Base-by-base conservation (phyloP, 2,797 vertebrate genomes). In the Sebastes alutus region DNA sequence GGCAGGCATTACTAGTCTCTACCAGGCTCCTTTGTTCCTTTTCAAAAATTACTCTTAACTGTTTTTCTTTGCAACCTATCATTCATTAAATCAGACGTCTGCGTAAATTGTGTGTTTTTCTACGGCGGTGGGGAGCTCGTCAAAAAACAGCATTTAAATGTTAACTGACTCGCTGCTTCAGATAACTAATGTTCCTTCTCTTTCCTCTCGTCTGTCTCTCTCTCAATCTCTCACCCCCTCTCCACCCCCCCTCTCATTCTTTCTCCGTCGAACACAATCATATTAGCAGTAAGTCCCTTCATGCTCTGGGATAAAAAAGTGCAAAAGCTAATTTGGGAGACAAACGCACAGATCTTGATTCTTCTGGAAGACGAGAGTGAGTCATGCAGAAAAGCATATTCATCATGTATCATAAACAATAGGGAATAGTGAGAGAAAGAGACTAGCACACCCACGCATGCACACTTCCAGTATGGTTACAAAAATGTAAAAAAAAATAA, bases 361-460 rank as follows among this genome's bases (percentile, higher is more conserved):
- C 73, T 91, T 88, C 78, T 78, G 89, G 83, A 92, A 90, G 87
- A 91, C 80, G 56, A 91, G 86, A 82, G 85, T 91, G 92, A 94
- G 86, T 94, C 92, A 94, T 83, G 83, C 80, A 88, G 82, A 88
- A 91, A 82, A 91, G 84, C 88, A 91, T 87, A 91, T 91, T 94
- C 86, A 76, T 84, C 63, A 80, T 77, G 74, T 83, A 91, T 92
- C 82, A 69, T 77, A 85, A 93, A 92, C 89, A 93, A 93, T 77
- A 66, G 82, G 62, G 25, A 81, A 72, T 23, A 83, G 76, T 68
- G 88, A 71, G 84, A 75, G 83, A 56, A 72, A 71, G 81, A 87
- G 81, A 78, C 74, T 29, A 63, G 61, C 56, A 75, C 74, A 49
- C 46, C 38, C 69, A 82, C 56, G 7, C 60, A 12, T 10, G 23